Evolutionary conservation across 2,113 vertebrate genomes (phyloP).

Genomic region (Tachuris rubrigastra): DNA sequence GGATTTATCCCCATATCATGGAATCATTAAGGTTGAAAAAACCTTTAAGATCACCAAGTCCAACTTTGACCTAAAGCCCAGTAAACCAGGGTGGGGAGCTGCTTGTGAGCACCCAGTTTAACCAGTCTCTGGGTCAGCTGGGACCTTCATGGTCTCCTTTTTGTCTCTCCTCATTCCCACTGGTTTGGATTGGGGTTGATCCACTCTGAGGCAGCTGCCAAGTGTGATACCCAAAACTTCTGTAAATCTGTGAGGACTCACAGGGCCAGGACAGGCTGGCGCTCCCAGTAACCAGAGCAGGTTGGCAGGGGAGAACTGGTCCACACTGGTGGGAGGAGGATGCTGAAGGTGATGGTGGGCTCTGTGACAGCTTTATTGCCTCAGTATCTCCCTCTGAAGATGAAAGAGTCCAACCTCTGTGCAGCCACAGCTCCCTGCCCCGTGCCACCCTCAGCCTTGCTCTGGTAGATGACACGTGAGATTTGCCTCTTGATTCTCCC

Average conservation of each 20-base stretch:
- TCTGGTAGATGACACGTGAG: accelerated
- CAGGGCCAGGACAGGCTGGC: neutral
- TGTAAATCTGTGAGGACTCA: neutral
- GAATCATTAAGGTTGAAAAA: neutral
- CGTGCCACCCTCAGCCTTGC: neutral
- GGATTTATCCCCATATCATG: neutral
- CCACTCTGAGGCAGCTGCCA: neutral
- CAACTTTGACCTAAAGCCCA: neutral
- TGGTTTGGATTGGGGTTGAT: neutral
- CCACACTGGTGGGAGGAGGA: neutral
- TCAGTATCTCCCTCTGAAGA: neutral
- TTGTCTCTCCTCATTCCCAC: neutral
- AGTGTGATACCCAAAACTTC: neutral
- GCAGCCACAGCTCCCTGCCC: accelerated
- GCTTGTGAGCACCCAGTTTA: neutral
- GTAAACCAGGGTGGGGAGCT: neutral
- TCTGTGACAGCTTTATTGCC: neutral
- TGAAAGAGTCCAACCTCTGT: neutral
- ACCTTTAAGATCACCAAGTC: neutral
- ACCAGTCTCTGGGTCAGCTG: neutral
- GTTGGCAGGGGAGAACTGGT: neutral
- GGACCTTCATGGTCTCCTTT: neutral
- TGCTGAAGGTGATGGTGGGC: neutral
- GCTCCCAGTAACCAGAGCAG: neutral
- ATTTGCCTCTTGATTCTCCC: neutral